phyloP scores from a whole-genome alignment of 2,113 vertebrate genomes.

The Rhinogobius similis region DNA sequence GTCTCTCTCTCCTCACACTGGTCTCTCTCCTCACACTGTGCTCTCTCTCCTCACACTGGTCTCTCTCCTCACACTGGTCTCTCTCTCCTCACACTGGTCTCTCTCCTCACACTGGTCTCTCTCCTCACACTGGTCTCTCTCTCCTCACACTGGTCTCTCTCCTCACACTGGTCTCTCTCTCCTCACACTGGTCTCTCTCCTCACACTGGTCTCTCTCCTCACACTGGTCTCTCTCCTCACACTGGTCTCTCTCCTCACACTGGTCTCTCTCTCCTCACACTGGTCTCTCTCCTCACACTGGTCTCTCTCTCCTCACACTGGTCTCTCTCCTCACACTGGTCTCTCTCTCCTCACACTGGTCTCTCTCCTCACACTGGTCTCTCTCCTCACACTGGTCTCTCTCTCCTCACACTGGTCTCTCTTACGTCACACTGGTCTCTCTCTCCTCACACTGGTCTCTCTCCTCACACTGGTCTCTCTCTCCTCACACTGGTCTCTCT shows the following conservation, averaged over 20 bases:
- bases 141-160: neutral
- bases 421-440: too few species aligned
- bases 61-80: constrained; percentile 26
- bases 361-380: too few species aligned
- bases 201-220: constrained; percentile 34
- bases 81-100: constrained; percentile 26
- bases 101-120: constrained; percentile 42
- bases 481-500: constrained; percentile 25
- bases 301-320: neutral
- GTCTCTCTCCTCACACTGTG: too few species aligned
- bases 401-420: too few species aligned
- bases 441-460: too few species aligned
- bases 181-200: neutral
- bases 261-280: neutral
- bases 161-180: constrained; percentile 40
- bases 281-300: neutral
- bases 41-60: constrained; percentile 30
- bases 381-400: too few species aligned
- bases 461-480: neutral
- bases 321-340: too few species aligned
- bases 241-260: neutral
- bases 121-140: constrained; percentile 4
- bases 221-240: constrained; percentile 30
- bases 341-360: too few species aligned
- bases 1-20: constrained; percentile 26